These are phyloP conservation scores for Tubulanus polymorphus DNA, from an alignment of 2,888 invertebrate species.

Conservation along the genomic window DNA sequence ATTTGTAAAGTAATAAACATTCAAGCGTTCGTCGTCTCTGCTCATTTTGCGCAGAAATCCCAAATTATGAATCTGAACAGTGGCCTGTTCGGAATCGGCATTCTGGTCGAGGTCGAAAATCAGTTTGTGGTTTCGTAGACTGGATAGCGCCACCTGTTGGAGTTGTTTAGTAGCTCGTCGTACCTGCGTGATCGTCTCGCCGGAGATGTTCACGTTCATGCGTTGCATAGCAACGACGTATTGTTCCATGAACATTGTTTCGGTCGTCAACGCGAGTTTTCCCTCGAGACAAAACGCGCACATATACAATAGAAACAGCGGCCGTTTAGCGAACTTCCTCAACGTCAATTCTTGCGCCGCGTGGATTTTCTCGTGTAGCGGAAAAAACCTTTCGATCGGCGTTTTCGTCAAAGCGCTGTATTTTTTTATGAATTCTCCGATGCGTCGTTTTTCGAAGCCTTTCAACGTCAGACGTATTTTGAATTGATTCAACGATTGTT, in stretches of 20 bases:
- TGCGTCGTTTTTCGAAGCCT: slow-evolving; percentile 9
- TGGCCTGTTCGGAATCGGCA: neutral
- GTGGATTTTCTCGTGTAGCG: slow-evolving; percentile 4
- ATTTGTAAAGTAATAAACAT: too few species aligned
- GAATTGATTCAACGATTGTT: slow-evolving; percentile 5
- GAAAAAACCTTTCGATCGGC: slow-evolving; percentile 10
- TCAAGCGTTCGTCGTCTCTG: slow-evolving; percentile 17
- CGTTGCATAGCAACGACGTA: slow-evolving; percentile 12
- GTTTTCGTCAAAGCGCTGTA: slow-evolving; percentile 11
- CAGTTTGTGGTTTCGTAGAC: neutral
- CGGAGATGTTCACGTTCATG: slow-evolving; percentile 10
- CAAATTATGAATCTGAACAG: neutral
- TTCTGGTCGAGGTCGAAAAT: neutral
- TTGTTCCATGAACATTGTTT: slow-evolving; percentile 12
- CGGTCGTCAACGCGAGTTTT: slow-evolving; percentile 12
- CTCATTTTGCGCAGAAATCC: neutral
- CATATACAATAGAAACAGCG: slow-evolving; percentile 13
- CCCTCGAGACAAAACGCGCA: slow-evolving; percentile 8
- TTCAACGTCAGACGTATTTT: slow-evolving; percentile 11
- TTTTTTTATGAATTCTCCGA: slow-evolving; percentile 10
- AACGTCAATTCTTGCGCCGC: slow-evolving; percentile 4
- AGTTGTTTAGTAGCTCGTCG: neutral
- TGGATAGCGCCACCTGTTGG: neutral
- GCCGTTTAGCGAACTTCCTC: neutral
- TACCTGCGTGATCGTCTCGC: neutral